Percentiles rank a stretch among this genome's conserved stretches.
These are phyloP conservation scores for Diaprepes abbreviatus DNA, from an alignment of 2,888 invertebrate genomes.

Conservation along the genomic window DNA sequence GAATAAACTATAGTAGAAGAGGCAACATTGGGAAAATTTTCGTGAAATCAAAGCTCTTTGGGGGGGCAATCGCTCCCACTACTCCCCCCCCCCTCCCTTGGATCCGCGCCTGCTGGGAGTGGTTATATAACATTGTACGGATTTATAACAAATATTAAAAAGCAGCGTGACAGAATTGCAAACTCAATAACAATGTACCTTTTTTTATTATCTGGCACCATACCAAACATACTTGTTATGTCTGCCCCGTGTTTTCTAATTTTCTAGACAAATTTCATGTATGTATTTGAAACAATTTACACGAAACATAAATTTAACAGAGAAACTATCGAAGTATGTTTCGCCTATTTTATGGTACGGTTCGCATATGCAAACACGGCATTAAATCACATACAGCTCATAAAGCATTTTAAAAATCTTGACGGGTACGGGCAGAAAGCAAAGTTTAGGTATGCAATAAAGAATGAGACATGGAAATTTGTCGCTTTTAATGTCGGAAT, in stretches of 20 bases:
- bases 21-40: too few species aligned
- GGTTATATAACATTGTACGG: too few species aligned
- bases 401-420: slow-evolving; percentile 57
- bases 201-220: not conserved
- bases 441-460: slow-evolving; percentile 45
- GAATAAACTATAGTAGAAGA: too few species aligned
- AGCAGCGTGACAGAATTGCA: too few species aligned
- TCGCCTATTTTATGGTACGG: slow-evolving; percentile 54
- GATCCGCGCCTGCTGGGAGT: too few species aligned
- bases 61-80: too few species aligned
- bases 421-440: slow-evolving; percentile 40
- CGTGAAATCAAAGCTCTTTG: too few species aligned
- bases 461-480: slow-evolving; percentile 42
- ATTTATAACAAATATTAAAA: too few species aligned
- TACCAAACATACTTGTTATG: not conserved
- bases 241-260: not conserved
- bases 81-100: too few species aligned
- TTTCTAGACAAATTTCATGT: slow-evolving; percentile 14
- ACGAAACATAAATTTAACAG: slow-evolving; percentile 54
- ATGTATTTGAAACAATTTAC: slow-evolving; percentile 28
- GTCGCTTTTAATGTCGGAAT: slow-evolving; percentile 41
- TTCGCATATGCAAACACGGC: slow-evolving; percentile 57
- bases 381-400: slow-evolving; percentile 59
- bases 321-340: slow-evolving; percentile 58
- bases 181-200: too few species aligned